These are phyloP conservation scores for Thecophora atra DNA, from an alignment of 2,888 invertebrate species.

Conservation along the genomic window DNA sequence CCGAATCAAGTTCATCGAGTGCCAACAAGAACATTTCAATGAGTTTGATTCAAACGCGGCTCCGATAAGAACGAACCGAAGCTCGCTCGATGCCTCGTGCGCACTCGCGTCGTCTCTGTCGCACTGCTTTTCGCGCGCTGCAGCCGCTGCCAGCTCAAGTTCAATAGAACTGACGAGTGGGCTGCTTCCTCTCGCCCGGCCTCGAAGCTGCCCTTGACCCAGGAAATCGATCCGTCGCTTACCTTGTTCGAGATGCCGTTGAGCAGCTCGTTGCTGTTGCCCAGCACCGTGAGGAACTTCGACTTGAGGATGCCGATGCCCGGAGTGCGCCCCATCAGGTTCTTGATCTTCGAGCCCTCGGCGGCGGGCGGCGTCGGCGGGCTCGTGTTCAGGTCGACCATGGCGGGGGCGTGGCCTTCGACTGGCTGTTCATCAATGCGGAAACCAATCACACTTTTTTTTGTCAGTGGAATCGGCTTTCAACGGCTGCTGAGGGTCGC, in stretches of 20 bases:
- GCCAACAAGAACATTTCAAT: no score
- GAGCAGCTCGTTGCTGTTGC: slow-evolving; percentile 67
- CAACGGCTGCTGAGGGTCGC: neutral
- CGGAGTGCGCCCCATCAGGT: slow-evolving; percentile 66
- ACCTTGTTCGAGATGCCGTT: slow-evolving; percentile 68
- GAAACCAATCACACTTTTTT: slow-evolving; percentile 3
- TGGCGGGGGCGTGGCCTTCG: slow-evolving; percentile 24
- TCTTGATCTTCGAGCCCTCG: slow-evolving; percentile 65
- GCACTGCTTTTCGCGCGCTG: no score
- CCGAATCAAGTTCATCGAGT: no score
- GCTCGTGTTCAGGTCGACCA: slow-evolving; percentile 47
- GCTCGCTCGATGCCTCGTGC: neutral
- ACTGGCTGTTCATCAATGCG: slow-evolving; percentile 16
- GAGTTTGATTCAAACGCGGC: no score
- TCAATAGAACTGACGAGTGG: slow-evolving; percentile 5
- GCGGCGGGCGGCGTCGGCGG: slow-evolving; percentile 62
- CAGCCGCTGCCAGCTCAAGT: slow-evolving; percentile 1
- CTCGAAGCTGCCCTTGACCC: slow-evolving; percentile 28
- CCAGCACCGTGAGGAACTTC: slow-evolving; percentile 67
- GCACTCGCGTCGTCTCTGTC: no score
- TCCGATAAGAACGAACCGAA: no score
- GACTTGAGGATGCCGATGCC: slow-evolving; percentile 66
- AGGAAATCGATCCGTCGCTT: slow-evolving; percentile 42
- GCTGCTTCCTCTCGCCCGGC: neutral
- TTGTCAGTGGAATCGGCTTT: neutral